Base-by-base conservation (phyloP, 2,797 vertebrate species). In the Tenualosa ilisha region DNA sequence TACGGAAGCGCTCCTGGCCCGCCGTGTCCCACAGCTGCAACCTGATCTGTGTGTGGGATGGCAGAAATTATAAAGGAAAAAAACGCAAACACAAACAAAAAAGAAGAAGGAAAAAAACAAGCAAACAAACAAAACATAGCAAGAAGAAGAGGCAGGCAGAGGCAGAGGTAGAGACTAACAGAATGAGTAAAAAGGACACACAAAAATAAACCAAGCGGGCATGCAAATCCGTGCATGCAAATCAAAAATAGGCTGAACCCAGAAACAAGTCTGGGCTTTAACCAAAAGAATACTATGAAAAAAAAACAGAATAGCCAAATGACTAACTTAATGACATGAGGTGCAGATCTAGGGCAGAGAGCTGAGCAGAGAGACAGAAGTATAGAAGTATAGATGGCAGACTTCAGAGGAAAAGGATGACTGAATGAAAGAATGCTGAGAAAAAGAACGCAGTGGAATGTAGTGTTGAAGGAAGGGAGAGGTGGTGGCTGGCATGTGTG, bases 1-100 rank as follows among this genome's bases (percentile, higher is more conserved):
- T 97, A 95, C 96, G 97, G 94, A 97, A 98, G 84, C 95, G 95
- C 89, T 98, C 96, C 95, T 97, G 96, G 90, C 97, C 97, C 85
- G 97, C 97, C 75, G 97, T 98, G 94, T 98, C 97, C 96, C 96
- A 97, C 87, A 98, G 96, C 94, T 98, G 96, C 93, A 97, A 96
- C 94, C 96, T 96, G 91, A 97, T 96, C 97, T 98, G 95, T 94
- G 94, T 94, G 92, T 94, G 95, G 92, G 87, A 93, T 95, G 95
- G 96, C 94, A 95, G 94, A 93, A 92, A 92, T 91, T 92, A 93
- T 84, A 84, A 86, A 82, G 65, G 37, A 12, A 82, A 81, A 49
- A 85, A 85, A 63, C 50, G 40, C 61, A 89, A 88, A 90, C 3
- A 85, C 88, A 86, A 63, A 13, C 56, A 65, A 50, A 84, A 63